Evolutionary conservation across 37 sponge, comb jelly and placozoan genomes (phyloP).

Genomic region (Geodia barretti): DNA sequence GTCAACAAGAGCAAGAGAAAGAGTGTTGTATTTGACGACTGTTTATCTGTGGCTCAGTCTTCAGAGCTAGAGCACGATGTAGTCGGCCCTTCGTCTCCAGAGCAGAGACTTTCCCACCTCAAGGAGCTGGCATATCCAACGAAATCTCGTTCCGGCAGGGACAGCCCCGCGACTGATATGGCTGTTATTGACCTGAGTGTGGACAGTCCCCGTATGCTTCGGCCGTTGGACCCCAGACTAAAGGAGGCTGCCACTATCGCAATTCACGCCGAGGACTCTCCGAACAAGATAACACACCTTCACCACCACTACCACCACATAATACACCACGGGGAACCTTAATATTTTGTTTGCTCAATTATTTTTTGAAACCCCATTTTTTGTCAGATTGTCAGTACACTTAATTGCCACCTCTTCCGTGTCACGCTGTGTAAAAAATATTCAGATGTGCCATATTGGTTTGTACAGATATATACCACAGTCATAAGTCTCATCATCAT

Average conservation of each 20-base stretch:
- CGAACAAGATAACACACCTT: conserved; percentile 1
- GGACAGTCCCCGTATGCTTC: conserved; percentile 23
- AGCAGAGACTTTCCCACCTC: background rate
- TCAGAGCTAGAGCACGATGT: background rate
- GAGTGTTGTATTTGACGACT: background rate
- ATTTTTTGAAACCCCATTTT: no score
- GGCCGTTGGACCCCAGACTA: background rate
- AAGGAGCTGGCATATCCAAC: conserved; percentile 5
- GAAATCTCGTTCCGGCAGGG: conserved; percentile 22
- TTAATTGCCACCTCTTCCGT: no score
- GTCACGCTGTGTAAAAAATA: no score
- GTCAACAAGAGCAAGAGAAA: background rate
- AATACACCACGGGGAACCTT: conserved; percentile 35
- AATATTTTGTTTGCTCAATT: background rate
- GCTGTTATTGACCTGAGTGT: conserved; percentile 36
- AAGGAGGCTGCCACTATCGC: background rate
- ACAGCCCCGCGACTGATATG: conserved; percentile 55
- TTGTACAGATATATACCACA: no score
- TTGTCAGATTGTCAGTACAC: no score
- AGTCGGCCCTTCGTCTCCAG: background rate
- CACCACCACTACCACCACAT: conserved; percentile 53
- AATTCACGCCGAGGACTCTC: background rate
- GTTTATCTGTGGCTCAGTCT: background rate
- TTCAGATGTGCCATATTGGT: no score
- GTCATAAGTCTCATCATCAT: no score